Conservation (phyloP, 2,888 invertebrate species). For the Catocala nupta region DNA sequence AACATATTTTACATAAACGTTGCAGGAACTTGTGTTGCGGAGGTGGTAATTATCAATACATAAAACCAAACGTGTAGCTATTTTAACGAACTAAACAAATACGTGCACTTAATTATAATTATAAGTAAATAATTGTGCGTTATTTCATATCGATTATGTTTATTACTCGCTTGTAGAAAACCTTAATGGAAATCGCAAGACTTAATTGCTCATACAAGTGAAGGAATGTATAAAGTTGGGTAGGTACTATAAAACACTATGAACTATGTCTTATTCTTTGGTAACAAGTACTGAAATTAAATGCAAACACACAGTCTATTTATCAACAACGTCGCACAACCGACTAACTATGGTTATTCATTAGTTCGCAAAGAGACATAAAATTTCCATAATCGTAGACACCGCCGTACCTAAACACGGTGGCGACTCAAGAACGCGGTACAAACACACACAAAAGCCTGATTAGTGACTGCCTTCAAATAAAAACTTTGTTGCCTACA, state of each 20-base stretch:
- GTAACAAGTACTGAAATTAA: conserved; percentile 50
- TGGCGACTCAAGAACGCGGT: conserved; percentile 35
- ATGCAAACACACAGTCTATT: conserved; percentile 51
- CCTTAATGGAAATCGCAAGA: conserved; percentile 43
- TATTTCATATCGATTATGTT: conserved; percentile 49
- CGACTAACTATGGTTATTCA: conserved; percentile 59
- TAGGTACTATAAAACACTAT: conserved; percentile 22
- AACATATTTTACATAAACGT: conserved; percentile 29
- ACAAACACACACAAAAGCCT: conserved; percentile 56
- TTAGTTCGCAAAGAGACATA: conserved; percentile 60
- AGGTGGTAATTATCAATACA: conserved; percentile 41
- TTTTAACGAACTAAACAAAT: conserved; percentile 49
- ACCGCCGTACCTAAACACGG: conserved; percentile 46
- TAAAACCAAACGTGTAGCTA: conserved; percentile 43
- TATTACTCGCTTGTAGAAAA: conserved; percentile 39
- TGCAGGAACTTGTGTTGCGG: conserved; percentile 21
- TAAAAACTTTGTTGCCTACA: conserved; percentile 76
- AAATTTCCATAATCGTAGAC: conserved; percentile 63
- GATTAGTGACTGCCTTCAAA: conserved; percentile 57
- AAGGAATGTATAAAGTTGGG: conserved; percentile 25
- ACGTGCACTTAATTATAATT: conserved; percentile 42
- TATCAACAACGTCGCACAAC: conserved; percentile 57
- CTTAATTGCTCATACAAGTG: conserved; percentile 42
- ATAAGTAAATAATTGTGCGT: conserved; percentile 34
- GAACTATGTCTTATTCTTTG: conserved; percentile 44